Evolutionary conservation across 2,113 vertebrate genomes (phyloP), one percentile per base, ranked within the genome.

Genomic region (Salvelinus alpinus): DNA sequence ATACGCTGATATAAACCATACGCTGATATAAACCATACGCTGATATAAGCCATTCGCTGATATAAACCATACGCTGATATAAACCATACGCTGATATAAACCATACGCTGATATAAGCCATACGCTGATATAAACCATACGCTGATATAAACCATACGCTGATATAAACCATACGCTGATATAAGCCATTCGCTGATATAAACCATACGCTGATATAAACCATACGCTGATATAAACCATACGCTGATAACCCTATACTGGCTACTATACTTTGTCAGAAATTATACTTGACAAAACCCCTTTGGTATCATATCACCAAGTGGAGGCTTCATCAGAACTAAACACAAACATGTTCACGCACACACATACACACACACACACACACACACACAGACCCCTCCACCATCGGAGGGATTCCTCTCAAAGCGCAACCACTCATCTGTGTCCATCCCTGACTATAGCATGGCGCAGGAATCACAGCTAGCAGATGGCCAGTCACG

Each of bases 401-500:
- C 34, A 64, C 34, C 24, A 14, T 31, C 25, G n/a, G 8, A 38
- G 34, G 5, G 31, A 14, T 64, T 64, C 22, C 60, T 73, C 57
- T 3, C 31, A 25, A 68, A 20, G 65, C 27, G 29, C 65, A 64
- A 4, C 4, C 57, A 44, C 9, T 62, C 20, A 22, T 16, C 31
- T 22, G 59, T 24, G 62, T 47, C 60, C 18, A 22, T 57, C 11
- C 14, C 13, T 34, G 20, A 48, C 16, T 54, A 6, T 4, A 69
- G 20, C 24, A 5, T 7, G 9, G 25, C 27, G 27, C 14, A 48
- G 27, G 29, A 54, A 25, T 31, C 25, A 57, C 44, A 9, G 44
- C n/a, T n/a, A 29, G 62, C 73, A 74, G 73, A 74, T 74, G 73
- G 73, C 38, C 24, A 29, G 62, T 73, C 72, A 64, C 31, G 60